A percentile compares a stretch with the other conserved stretches of the same genome.
Evolutionary conservation across 2,113 vertebrate genomes (phyloP).

Genomic region (Tricholaema leucomelas): DNA sequence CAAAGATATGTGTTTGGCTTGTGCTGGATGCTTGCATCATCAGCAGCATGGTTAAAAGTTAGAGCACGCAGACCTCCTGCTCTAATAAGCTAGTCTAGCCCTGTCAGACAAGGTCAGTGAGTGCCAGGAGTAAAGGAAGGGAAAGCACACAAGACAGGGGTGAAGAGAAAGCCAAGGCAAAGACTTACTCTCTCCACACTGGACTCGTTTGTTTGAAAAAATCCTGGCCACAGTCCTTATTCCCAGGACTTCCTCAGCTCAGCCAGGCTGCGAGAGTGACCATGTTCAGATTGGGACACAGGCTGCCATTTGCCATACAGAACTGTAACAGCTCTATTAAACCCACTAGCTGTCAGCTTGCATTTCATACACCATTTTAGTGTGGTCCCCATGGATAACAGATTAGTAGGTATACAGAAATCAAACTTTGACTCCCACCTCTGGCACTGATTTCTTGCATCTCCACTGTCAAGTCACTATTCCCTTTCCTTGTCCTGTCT

Average conservation of each 20-base stretch:
- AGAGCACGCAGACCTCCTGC: background rate
- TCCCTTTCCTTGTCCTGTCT: background rate
- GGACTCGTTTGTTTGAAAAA: background rate
- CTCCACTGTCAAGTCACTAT: background rate
- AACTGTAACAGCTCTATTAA: background rate
- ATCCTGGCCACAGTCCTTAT: background rate
- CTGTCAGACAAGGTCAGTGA: background rate
- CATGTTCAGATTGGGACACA: background rate
- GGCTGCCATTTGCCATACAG: background rate
- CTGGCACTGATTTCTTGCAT: background rate
- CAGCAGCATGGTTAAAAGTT: background rate
- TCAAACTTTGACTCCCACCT: background rate
- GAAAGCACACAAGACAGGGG: background rate
- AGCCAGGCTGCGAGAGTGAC: background rate
- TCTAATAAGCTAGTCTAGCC: background rate
- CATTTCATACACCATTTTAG: fast-evolving
- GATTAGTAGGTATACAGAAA: background rate
- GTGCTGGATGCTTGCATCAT: background rate
- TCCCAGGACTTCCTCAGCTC: background rate
- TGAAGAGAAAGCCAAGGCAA: background rate
- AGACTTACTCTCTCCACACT: background rate
- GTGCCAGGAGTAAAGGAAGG: background rate
- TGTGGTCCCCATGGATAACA: background rate
- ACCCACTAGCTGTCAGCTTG: background rate
- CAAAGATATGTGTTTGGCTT: fast-evolving